Evolutionary conservation across 2,888 invertebrate genomes (phyloP).

Genomic region (Abscondita cerata): DNA sequence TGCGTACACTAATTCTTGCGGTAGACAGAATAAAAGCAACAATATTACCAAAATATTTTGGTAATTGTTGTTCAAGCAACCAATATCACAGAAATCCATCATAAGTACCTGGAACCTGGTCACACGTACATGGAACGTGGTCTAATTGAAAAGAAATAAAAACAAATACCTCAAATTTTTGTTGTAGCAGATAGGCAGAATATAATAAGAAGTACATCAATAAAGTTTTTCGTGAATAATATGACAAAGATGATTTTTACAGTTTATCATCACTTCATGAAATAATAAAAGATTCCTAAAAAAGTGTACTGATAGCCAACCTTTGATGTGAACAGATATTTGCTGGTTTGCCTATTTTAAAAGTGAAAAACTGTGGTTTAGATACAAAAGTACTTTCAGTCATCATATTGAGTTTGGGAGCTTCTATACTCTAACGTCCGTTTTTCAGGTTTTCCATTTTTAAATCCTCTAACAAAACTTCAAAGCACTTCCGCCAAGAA

Average conservation of each 20-base stretch:
- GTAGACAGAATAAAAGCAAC: conserved; percentile 35
- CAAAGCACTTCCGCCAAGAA: too few species aligned
- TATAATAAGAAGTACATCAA: neutral
- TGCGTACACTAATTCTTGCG: conserved; percentile 35
- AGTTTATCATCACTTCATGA: too few species aligned
- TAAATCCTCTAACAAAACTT: too few species aligned
- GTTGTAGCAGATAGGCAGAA: neutral
- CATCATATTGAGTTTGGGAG: too few species aligned
- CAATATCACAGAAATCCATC: neutral
- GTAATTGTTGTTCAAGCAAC: neutral
- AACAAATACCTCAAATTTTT: conserved; percentile 3
- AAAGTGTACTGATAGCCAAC: too few species aligned
- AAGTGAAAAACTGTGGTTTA: too few species aligned
- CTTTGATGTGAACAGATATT: too few species aligned
- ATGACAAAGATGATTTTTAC: conserved; percentile 5
- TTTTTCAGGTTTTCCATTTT: too few species aligned
- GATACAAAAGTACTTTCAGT: too few species aligned
- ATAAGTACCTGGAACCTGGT: neutral
- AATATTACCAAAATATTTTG: too few species aligned
- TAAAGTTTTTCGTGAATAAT: neutral
- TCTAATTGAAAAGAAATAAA: neutral
- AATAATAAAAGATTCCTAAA: neutral
- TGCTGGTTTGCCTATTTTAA: too few species aligned
- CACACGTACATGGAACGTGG: conserved; percentile 4
- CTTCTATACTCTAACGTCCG: too few species aligned